Base-by-base conservation (phyloP, 2,113 vertebrate genomes). In the Catharus fuscescens region DNA sequence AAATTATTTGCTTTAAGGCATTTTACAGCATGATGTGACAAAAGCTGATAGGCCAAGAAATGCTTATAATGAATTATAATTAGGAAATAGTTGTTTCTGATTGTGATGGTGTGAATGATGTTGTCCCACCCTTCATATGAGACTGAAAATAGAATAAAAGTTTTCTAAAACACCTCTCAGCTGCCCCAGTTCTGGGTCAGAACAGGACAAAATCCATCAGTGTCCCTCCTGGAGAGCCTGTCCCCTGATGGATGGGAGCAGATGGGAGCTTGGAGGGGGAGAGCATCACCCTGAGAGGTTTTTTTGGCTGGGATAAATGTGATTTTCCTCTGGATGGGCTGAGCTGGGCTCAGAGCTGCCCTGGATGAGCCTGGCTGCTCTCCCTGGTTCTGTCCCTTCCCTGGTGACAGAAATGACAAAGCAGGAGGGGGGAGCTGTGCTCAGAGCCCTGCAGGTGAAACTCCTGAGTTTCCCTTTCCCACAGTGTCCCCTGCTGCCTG, bases 401-500 rank as follows among this genome's bases (percentile, higher is more conserved):
- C 79, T 1, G 80, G 93, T 42, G 56, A 97, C 67, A 5, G 83
- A 70, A 90, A 93, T 85, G 94, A 95, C 96, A 93, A 90, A 93
- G 28, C 28, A 29, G 32, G 10, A 7, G 28, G 19, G 71, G 52
- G 88, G 52, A 23, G 69, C 91, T 80, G 10, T 18, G 62, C 56
- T 20, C 54, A 25, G n/a, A 70, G 91, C 31, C 88, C 71, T 34
- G 87, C 96, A 96, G 96, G 94, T 97, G 85, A 56, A 45, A 62
- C 83, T 77, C 61, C 91, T 2, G 77, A 21, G 8, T 96, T 97
- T 96, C 19, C 66, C 92, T 97, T 95, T 93, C 95, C 92, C 95
- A 97, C 93, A 97, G 93, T 97, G 97, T 95, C 96, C 97, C 96
- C 97, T 97, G 16, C 95, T 95, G 96, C 95, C 90, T 60, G 92